A percentile compares a stretch with the other conserved stretches of the same genome.
phyloP scores from a whole-genome alignment of 2,113 vertebrate species.

The Paraplagusia blochii region DNA sequence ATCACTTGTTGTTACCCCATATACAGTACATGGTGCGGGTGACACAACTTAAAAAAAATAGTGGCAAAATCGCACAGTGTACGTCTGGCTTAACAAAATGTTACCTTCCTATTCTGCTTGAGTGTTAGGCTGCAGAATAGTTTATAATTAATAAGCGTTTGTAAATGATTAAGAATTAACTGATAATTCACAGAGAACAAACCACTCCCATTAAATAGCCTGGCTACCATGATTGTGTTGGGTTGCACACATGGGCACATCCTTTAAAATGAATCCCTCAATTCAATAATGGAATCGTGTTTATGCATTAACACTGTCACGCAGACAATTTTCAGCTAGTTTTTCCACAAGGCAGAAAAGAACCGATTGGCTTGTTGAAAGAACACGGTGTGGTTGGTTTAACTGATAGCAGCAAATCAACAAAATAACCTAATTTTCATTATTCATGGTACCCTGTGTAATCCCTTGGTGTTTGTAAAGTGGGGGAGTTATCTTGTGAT shows the following conservation, averaged over 20 bases:
- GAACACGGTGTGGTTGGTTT: conserved; percentile 28
- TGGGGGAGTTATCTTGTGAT: conserved; percentile 43
- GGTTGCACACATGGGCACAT: conserved; percentile 32
- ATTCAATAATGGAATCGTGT: conserved; percentile 44
- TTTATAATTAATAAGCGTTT: conserved; percentile 71
- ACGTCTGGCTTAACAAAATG: too few species aligned
- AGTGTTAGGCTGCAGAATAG: conserved; percentile 62
- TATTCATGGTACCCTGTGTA: conserved; percentile 68
- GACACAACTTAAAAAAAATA: too few species aligned
- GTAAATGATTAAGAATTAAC: conserved; percentile 64
- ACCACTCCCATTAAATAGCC: conserved; percentile 28
- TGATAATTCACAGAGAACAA: conserved; percentile 40
- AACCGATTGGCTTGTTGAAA: conserved; percentile 45
- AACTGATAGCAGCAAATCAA: conserved; percentile 54
- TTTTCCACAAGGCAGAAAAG: conserved; percentile 10
- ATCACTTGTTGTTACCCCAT: too few species aligned
- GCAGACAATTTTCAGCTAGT: conserved; percentile 13
- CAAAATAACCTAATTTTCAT: conserved; percentile 62
- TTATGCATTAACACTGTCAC: conserved; percentile 24
- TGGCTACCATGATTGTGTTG: conserved; percentile 22
- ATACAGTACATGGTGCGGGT: too few species aligned
- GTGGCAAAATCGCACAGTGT: too few species aligned
- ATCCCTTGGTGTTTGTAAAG: conserved; percentile 50
- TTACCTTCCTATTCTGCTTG: conserved; percentile 17
- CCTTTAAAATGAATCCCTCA: too few species aligned